Evolutionary conservation across 2,888 invertebrate species (phyloP).

Genomic region (Drosophila lutescens): DNA sequence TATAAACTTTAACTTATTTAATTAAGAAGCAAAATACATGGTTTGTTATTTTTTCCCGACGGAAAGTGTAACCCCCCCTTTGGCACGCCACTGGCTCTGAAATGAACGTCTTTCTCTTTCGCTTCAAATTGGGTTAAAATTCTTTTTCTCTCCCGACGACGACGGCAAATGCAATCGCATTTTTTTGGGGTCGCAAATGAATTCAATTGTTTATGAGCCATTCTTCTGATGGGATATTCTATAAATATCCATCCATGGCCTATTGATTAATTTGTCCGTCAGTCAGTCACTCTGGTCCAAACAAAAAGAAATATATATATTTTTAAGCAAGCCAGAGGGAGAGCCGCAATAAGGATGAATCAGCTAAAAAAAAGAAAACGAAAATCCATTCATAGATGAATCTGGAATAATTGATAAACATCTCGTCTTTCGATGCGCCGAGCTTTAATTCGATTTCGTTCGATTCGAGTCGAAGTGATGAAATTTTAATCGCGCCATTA

Average conservation of each 20-base stretch:
- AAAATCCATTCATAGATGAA: conserved; percentile 17
- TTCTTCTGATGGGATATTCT: conserved; percentile 37
- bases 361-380: background rate
- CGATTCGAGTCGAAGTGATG: conserved; percentile 28
- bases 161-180: conserved; percentile 45
- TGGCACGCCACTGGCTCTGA: background rate
- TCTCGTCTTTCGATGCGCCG: conserved; percentile 3
- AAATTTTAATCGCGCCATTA: conserved; percentile 42
- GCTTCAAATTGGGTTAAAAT: conserved; percentile 45
- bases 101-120: conserved; percentile 7
- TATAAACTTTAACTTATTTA: no score
- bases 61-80: no score
- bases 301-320: background rate
- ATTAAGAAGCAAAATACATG: no score
- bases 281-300: conserved; percentile 22
- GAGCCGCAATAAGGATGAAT: background rate
- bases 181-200: conserved; percentile 44
- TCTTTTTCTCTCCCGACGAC: conserved; percentile 1
- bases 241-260: conserved; percentile 23
- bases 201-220: conserved; percentile 60
- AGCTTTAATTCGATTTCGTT: conserved; percentile 28
- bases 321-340: no score
- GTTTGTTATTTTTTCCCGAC: no score
- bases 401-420: conserved; percentile 39
- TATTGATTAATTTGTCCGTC: conserved; percentile 49